These are phyloP conservation scores for Podabrus alpinus DNA, from an alignment of 2,888 invertebrate genomes.

Conservation along the genomic window DNA sequence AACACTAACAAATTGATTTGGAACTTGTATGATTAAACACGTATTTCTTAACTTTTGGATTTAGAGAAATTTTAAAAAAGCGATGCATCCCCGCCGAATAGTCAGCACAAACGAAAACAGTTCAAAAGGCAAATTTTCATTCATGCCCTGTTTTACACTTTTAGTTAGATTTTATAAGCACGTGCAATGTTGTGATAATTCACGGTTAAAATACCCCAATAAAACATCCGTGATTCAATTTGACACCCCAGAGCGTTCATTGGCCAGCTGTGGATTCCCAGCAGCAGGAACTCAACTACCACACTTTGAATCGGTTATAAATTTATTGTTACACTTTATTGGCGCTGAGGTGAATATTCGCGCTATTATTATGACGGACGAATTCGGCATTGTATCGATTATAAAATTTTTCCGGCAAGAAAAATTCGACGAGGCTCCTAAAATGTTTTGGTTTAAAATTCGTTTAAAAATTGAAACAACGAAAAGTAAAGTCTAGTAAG, in stretches of 20 bases:
- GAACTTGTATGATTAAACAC: neutral
- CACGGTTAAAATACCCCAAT: conserved; percentile 55
- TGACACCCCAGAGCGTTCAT: conserved; percentile 54
- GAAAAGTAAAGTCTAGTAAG: conserved; percentile 28
- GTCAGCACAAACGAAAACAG: too few relatives aligned
- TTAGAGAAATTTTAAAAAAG: neutral
- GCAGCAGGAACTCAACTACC: conserved; percentile 19
- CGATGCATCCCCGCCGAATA: too few relatives aligned
- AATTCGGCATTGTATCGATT: too few relatives aligned
- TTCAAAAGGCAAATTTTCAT: neutral
- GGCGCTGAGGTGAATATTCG: neutral
- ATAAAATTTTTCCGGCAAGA: too few relatives aligned
- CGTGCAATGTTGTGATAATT: conserved; percentile 38
- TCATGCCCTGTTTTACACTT: conserved; percentile 20
- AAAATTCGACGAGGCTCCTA: neutral
- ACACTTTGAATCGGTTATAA: neutral
- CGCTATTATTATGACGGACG: neutral
- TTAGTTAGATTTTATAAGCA: conserved; percentile 19
- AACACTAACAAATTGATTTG: conserved; percentile 22
- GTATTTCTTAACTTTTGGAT: neutral
- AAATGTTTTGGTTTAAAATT: conserved; percentile 26
- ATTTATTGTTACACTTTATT: conserved; percentile 4
- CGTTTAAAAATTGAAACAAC: conserved; percentile 21
- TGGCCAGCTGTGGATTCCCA: conserved; percentile 53
- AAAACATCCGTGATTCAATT: conserved; percentile 55